Evolutionary conservation across 2,113 vertebrate genomes (phyloP).

Genomic region (Pelvicachromis taeniatus): DNA sequence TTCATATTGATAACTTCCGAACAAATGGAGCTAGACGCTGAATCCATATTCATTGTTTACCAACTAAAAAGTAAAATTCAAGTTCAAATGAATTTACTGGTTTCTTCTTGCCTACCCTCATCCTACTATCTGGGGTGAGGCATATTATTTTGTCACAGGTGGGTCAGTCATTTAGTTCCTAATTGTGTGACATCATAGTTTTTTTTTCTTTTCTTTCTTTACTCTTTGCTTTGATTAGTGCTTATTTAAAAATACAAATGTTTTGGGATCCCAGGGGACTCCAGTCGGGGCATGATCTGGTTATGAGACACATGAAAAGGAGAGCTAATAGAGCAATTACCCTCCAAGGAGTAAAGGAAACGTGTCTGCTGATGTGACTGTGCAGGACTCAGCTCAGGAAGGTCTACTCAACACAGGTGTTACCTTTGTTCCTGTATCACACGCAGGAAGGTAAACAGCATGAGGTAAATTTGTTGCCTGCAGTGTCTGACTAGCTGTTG

Average conservation of each 20-base stretch:
- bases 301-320: not conserved
- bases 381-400: not conserved
- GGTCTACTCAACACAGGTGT: not conserved
- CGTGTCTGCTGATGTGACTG: not conserved
- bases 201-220: not conserved
- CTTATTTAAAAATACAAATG: not conserved
- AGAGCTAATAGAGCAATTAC: not conserved
- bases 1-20: not conserved
- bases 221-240: not conserved
- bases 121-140: not conserved
- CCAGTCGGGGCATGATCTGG: not conserved
- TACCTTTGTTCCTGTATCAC: not conserved
- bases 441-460: not conserved
- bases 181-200: not conserved
- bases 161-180: accelerated
- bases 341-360: not conserved
- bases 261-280: not conserved
- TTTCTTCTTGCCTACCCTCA: not conserved
- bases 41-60: not conserved
- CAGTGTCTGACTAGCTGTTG: not conserved
- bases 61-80: not conserved
- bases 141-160: not conserved
- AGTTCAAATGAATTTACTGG: not conserved
- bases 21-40: not conserved
- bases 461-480: not conserved